Conservation (phyloP, 2,113 vertebrate genomes). For the Leptocoma aspasia region DNA sequence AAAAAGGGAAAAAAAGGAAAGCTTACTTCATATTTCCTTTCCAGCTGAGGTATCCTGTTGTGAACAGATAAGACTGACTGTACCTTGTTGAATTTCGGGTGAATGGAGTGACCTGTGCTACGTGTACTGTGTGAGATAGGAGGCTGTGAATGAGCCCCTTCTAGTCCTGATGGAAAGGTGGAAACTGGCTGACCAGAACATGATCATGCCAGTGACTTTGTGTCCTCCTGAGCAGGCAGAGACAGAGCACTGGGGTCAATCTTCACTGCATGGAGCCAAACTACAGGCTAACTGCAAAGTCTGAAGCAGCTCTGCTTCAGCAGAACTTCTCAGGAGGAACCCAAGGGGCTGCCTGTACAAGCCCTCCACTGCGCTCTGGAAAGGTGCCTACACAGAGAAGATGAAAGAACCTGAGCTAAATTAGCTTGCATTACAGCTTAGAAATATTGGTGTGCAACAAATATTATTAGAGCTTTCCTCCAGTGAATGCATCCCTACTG, state of each 20-base stretch:
- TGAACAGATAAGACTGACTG: neutral
- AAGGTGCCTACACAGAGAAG: neutral
- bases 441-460: neutral
- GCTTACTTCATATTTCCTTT: neutral
- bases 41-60: neutral
- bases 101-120: neutral
- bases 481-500: neutral
- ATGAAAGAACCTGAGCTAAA: neutral
- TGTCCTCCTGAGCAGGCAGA: neutral
- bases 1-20: neutral
- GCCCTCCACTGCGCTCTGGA: neutral
- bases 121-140: accelerated
- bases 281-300: neutral
- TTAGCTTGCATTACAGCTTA: neutral
- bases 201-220: neutral
- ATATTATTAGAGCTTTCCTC: neutral
- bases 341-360: accelerated
- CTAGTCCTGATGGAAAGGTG: neutral
- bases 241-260: neutral
- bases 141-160: neutral
- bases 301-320: neutral
- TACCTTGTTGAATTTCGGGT: neutral
- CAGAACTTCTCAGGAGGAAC: too few relatives aligned
- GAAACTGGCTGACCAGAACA: neutral
- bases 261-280: neutral